These are phyloP conservation scores for Microchirus variegatus DNA, from an alignment of 2,797 vertebrate species.

Conservation along the genomic window DNA sequence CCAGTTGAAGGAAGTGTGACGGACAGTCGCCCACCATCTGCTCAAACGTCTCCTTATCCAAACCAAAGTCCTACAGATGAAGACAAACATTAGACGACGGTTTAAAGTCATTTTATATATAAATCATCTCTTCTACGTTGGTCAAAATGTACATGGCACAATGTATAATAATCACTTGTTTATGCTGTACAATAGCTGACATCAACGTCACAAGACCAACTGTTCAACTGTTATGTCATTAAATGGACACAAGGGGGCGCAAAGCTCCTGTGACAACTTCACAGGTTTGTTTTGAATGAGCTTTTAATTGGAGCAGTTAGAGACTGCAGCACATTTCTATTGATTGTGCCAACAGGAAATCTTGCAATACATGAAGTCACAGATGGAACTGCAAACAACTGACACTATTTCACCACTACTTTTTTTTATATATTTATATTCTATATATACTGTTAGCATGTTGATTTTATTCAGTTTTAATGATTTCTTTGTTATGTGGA, in stretches of 20 bases:
- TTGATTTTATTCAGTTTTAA: too few species aligned
- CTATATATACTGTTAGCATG: too few species aligned
- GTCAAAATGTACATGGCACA: too few species aligned
- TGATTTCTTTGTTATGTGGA: too few species aligned
- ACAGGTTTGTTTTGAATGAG: not conserved
- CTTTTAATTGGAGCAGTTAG: not conserved
- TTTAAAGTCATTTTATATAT: not conserved
- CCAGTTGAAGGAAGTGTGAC: slow-evolving; percentile 85
- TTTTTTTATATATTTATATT: too few species aligned
- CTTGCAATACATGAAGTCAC: not conserved
- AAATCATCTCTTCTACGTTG: not conserved
- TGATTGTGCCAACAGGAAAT: not conserved
- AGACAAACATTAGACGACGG: too few species aligned
- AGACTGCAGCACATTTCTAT: not conserved
- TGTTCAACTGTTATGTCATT: not conserved
- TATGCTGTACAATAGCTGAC: too few species aligned
- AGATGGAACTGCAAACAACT: not conserved
- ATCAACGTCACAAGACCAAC: not conserved
- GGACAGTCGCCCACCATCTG: slow-evolving; percentile 91
- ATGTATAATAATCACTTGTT: too few species aligned
- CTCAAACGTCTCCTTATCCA: slow-evolving; percentile 88
- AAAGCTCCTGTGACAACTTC: not conserved
- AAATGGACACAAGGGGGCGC: not conserved
- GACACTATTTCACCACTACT: not conserved
- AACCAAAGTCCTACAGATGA: slow-evolving; percentile 90